Conservation (phyloP, 2,888 invertebrate genomes). For the Chymomyza caudatula region DNA sequence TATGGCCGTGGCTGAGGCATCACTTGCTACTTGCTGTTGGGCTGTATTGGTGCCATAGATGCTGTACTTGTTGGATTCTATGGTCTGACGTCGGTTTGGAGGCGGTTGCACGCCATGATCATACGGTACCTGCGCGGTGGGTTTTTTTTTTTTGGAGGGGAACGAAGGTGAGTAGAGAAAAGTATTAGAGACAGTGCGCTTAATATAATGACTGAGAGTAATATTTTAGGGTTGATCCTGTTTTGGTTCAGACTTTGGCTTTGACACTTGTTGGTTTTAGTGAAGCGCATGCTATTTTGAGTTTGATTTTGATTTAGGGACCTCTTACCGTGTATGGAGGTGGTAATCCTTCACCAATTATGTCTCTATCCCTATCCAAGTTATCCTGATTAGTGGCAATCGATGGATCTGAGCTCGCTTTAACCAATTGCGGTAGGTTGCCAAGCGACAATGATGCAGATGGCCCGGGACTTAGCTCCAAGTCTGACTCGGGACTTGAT, state of each 20-base stretch:
- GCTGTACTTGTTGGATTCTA: conserved; percentile 74
- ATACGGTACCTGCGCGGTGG: conserved; percentile 74
- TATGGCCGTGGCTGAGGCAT: conserved; percentile 64
- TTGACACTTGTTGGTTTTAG: conserved; percentile 31
- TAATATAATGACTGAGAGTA: conserved; percentile 8
- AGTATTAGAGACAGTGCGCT: conserved; percentile 47
- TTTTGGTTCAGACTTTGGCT: conserved; percentile 10
- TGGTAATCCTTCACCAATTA: conserved; percentile 83
- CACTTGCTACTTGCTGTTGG: conserved; percentile 71
- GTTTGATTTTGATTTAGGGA: conserved; percentile 24
- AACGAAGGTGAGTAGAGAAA: conserved; percentile 38
- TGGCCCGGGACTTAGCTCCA: conserved; percentile 90
- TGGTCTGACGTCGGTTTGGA: conserved; percentile 76
- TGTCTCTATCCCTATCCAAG: conserved; percentile 83
- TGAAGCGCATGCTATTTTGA: conserved; percentile 44
- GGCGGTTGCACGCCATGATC: conserved; percentile 73
- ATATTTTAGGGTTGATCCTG: no score
- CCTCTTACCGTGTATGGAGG: conserved; percentile 91
- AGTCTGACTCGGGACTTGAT: conserved; percentile 96
- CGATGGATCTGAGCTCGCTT: conserved; percentile 96
- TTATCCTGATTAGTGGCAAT: conserved; percentile 95
- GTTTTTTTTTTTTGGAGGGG: conserved; percentile 22
- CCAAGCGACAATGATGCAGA: conserved; percentile 81
- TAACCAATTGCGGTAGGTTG: conserved; percentile 82
- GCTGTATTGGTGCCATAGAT: conserved; percentile 70